Evolutionary conservation across 30 jellyfish, hydroid and myxozoan genomes (phyloP).

Genomic region (Hydra vulgaris): DNA sequence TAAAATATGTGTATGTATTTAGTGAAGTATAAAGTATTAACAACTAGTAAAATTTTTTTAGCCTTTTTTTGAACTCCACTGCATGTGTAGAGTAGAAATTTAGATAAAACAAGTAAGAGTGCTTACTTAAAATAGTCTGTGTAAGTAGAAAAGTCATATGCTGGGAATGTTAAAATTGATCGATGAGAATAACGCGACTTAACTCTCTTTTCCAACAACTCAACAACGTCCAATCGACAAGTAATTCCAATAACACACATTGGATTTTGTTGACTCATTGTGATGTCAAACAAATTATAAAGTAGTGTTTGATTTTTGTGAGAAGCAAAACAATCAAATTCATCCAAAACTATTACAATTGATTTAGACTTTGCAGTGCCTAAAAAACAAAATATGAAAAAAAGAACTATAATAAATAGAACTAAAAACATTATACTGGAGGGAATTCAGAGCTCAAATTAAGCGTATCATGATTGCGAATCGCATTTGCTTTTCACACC

Average conservation of each 20-base stretch:
- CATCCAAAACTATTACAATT: slow-evolving; percentile 67
- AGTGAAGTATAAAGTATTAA: no score
- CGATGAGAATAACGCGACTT: slow-evolving; percentile 93
- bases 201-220: slow-evolving; percentile 86
- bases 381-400: background rate
- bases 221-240: slow-evolving; percentile 90
- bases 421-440: background rate
- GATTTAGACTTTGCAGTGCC: slow-evolving; percentile 64
- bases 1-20: no score
- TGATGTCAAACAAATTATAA: slow-evolving; percentile 78
- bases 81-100: no score
- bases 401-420: no score
- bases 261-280: slow-evolving; percentile 68
- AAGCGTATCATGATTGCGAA: no score
- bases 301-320: slow-evolving; percentile 88
- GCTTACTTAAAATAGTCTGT: background rate
- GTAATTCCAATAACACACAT: slow-evolving; percentile 84
- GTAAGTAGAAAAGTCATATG: slow-evolving; percentile 39
- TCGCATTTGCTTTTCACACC: no score
- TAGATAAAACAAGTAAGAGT: background rate
- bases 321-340: slow-evolving; percentile 77
- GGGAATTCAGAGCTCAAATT: no score
- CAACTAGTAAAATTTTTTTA: no score
- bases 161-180: slow-evolving; percentile 65
- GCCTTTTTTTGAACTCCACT: no score